Evolutionary conservation across 2,797 vertebrate genomes (phyloP).

Genomic region (Hyperoplus immaculatus): DNA sequence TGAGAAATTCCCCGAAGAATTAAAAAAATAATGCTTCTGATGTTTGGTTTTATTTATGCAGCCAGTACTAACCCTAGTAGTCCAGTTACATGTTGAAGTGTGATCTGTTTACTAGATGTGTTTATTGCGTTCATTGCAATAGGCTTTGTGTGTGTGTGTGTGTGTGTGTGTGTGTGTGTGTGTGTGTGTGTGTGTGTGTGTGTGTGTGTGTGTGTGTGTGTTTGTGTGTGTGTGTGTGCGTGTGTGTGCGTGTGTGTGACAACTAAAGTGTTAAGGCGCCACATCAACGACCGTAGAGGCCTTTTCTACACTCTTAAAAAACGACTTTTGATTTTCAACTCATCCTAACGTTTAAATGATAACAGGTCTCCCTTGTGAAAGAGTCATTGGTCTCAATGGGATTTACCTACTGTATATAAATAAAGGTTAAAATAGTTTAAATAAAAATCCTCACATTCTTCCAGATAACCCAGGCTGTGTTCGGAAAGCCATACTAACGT

Average conservation of each 20-base stretch:
- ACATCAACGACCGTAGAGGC: constrained; percentile 24
- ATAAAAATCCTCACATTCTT: too few relatives aligned
- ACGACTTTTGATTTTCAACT: constrained; percentile 48
- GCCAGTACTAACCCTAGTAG: constrained; percentile 63
- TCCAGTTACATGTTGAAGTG: background rate
- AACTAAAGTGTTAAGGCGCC: constrained; percentile 8
- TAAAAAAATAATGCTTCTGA: constrained; percentile 3
- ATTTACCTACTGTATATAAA: too few relatives aligned
- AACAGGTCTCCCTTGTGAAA: too few relatives aligned
- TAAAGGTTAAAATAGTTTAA: too few relatives aligned
- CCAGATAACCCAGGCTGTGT: too few relatives aligned
- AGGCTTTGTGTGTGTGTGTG: constrained; percentile 30
- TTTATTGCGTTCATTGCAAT: constrained; percentile 49
- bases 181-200: too few relatives aligned
- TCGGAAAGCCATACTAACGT: too few relatives aligned
- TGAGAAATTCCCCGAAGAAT: constrained; percentile 7
- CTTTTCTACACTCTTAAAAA: constrained; percentile 61
- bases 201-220: too few relatives aligned
- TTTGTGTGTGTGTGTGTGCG: too few relatives aligned
- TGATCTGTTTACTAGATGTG: constrained; percentile 26
- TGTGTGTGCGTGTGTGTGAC: constrained; percentile 51
- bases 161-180: too few relatives aligned
- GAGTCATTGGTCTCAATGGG: too few relatives aligned
- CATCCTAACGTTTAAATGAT: constrained; percentile 9
- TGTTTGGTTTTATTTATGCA: constrained; percentile 42